A percentile compares a stretch with the other conserved stretches of the same genome.
Evolutionary conservation across 2,797 vertebrate species (phyloP).

Genomic region (Heterohyrax brucei): DNA sequence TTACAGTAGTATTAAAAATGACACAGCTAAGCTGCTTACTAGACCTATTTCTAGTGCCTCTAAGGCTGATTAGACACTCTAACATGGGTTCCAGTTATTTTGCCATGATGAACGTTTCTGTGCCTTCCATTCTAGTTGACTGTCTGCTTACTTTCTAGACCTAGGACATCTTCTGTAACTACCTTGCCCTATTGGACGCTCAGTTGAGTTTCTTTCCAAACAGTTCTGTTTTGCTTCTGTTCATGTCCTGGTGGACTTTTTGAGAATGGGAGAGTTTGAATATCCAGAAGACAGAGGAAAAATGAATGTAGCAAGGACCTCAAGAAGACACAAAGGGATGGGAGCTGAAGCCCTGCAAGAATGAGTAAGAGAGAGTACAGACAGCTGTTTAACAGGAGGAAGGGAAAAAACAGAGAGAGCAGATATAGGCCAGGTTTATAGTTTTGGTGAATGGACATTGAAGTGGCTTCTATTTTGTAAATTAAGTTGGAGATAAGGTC

Average conservation of each 20-base stretch:
- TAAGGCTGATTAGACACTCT: constrained; percentile 40
- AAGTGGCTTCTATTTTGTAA: constrained; percentile 54
- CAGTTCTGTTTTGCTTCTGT: background rate
- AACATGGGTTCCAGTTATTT: constrained; percentile 33
- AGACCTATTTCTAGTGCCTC: background rate
- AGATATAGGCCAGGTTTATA: background rate
- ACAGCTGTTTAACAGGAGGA: background rate
- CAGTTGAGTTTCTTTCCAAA: background rate
- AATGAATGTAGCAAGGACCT: background rate
- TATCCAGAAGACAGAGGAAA: background rate
- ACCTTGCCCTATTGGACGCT: background rate
- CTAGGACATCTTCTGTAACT: background rate
- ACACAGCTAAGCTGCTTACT: background rate
- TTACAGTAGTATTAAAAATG: background rate
- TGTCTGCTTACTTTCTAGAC: constrained; percentile 26
- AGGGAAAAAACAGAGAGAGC: constrained; percentile 23
- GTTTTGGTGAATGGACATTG: background rate
- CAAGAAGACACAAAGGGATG: background rate
- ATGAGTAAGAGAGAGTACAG: background rate
- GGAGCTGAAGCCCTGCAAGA: background rate
- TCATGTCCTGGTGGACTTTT: background rate
- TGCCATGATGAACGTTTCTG: background rate
- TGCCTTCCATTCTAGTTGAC: constrained; percentile 11
- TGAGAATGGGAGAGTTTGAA: constrained; percentile 19
- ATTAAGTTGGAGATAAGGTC: constrained; percentile 24